Evolutionary conservation across 2,888 invertebrate genomes (phyloP).

Genomic region (Leistus spinibarbis): DNA sequence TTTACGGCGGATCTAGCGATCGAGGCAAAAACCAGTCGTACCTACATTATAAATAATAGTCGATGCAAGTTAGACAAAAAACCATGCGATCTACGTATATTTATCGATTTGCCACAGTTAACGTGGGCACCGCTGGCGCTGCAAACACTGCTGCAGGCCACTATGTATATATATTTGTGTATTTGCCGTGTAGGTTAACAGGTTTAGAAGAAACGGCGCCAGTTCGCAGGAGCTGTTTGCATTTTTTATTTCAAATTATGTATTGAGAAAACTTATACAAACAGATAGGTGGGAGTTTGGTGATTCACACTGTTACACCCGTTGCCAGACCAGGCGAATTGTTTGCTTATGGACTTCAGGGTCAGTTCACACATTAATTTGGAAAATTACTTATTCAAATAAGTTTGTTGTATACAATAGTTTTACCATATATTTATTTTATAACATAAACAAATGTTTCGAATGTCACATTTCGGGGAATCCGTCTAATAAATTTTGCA

Average conservation of each 20-base stretch:
- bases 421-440: neutral
- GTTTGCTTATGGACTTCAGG: neutral
- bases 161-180: neutral
- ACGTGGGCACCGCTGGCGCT: conserved; percentile 7
- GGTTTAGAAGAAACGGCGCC: conserved; percentile 34
- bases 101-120: conserved; percentile 14
- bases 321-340: neutral
- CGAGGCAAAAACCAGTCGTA: neutral
- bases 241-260: conserved; percentile 25
- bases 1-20: neutral
- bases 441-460: too few relatives aligned
- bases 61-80: neutral
- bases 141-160: neutral
- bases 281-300: conserved; percentile 26
- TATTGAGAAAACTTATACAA: conserved; percentile 9
- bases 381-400: neutral
- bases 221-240: conserved; percentile 31
- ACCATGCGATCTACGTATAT: conserved; percentile 9
- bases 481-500: too few relatives aligned
- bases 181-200: conserved; percentile 33
- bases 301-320: conserved; percentile 11
- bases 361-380: neutral
- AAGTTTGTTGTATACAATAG: neutral
- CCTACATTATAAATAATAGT: conserved; percentile 5
- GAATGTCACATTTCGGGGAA: too few relatives aligned